Conservation (phyloP, 2,113 vertebrate species). For the Mus spicilegus region DNA sequence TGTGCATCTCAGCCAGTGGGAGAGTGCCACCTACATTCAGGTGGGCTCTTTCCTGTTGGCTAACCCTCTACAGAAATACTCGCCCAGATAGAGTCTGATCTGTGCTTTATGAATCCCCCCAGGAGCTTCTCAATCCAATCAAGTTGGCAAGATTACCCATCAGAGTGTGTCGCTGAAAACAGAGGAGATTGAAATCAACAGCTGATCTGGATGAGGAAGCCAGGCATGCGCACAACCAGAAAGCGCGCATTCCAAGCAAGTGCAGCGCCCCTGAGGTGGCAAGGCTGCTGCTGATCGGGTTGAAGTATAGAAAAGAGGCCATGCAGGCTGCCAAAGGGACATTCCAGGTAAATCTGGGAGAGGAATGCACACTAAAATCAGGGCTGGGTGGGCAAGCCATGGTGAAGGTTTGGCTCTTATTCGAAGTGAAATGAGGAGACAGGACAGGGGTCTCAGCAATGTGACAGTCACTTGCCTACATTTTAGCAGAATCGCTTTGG, state of each 20-base stretch:
- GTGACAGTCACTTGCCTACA: background rate
- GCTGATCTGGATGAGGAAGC: constrained; percentile 18
- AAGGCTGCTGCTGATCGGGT: background rate
- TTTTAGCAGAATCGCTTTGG: background rate
- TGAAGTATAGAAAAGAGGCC: background rate
- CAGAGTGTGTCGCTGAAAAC: background rate
- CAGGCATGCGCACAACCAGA: background rate
- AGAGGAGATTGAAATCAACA: background rate
- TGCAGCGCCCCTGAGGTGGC: no score
- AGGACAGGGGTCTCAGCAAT: background rate
- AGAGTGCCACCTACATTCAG: background rate
- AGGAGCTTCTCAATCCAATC: background rate
- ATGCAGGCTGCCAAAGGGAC: background rate
- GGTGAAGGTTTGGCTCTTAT: background rate
- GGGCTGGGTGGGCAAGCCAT: background rate
- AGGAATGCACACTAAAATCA: background rate
- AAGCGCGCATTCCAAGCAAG: background rate
- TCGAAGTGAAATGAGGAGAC: background rate
- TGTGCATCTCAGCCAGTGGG: background rate
- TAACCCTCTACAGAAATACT: background rate
- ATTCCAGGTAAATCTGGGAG: background rate
- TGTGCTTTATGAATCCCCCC: background rate
- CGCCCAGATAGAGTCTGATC: background rate
- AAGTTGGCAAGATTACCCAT: background rate
- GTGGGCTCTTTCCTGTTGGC: background rate